These are phyloP conservation scores for Eumerus sabulonum DNA, from an alignment of 2,888 invertebrate species.

Conservation along the genomic window DNA sequence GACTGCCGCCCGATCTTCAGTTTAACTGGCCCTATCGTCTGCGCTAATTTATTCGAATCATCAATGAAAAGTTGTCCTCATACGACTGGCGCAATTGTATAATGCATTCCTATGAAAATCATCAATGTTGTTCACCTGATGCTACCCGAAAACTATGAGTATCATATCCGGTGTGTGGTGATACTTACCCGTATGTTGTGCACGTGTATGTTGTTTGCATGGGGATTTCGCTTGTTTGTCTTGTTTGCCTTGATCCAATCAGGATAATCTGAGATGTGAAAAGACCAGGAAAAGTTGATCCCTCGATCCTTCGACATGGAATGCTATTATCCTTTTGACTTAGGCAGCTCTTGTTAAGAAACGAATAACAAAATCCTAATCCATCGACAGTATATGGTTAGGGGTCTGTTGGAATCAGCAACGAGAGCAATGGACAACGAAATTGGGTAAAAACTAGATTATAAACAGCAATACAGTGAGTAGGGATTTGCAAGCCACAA, in stretches of 20 bases:
- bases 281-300: conserved; percentile 59
- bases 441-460: conserved; percentile 68
- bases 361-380: conserved; percentile 49
- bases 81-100: conserved; percentile 30
- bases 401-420: conserved; percentile 43
- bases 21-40: conserved; percentile 31
- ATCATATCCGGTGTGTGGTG: no score
- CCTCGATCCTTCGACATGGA: conserved; percentile 53
- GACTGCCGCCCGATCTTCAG: no score
- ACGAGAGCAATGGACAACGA: conserved; percentile 49
- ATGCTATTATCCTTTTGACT: conserved; percentile 64
- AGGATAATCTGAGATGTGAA: conserved; percentile 55
- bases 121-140: conserved; percentile 31
- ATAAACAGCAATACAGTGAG: conserved; percentile 46
- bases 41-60: conserved; percentile 64
- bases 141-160: background rate
- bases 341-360: conserved; percentile 33
- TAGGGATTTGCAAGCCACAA: conserved; percentile 50
- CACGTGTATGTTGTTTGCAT: conserved; percentile 47
- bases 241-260: conserved; percentile 64
- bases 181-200: conserved; percentile 7
- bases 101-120: conserved; percentile 54
- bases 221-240: conserved; percentile 31
- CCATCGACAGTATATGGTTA: conserved; percentile 29
- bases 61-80: conserved; percentile 59